Conservation (phyloP, 2,888 invertebrate genomes). For the Andrena chrysosceles region DNA sequence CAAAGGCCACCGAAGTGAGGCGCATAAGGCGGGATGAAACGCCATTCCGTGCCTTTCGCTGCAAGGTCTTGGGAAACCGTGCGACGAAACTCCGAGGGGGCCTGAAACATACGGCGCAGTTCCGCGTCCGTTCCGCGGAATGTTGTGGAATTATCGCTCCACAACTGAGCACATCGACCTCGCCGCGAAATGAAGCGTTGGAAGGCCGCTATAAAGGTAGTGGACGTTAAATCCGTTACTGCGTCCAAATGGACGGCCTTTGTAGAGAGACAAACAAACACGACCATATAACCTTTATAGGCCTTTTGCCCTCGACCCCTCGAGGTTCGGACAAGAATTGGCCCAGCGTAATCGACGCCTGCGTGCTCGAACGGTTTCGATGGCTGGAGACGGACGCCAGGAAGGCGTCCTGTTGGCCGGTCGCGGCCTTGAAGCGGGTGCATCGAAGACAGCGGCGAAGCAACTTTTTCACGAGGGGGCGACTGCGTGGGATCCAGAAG, state of each 20-base stretch:
- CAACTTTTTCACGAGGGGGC: neutral
- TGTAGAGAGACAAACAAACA: neutral
- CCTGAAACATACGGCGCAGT: too few relatives aligned
- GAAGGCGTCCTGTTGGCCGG: neutral
- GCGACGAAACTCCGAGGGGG: too few relatives aligned
- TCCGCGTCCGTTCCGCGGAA: neutral
- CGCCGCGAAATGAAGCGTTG: neutral
- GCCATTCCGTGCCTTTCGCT: neutral
- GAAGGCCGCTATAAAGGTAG: neutral
- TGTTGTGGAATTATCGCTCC: neutral
- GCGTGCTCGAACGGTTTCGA: neutral
- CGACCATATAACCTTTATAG: neutral
- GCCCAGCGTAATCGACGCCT: neutral
- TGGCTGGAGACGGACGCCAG: neutral
- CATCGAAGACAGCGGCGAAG: neutral
- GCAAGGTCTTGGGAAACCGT: too few relatives aligned
- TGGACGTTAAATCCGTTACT: neutral
- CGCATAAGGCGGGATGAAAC: neutral
- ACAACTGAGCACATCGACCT: neutral
- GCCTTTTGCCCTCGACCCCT: neutral
- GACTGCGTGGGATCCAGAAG: neutral
- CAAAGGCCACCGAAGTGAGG: neutral
- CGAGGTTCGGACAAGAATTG: neutral
- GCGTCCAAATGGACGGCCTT: constrained; percentile 1
- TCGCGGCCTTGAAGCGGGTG: neutral